A percentile compares a stretch with the other conserved stretches of the same genome.
Conservation (phyloP, 92 coral and sea anemone species). For the Meandrina meandrites region DNA sequence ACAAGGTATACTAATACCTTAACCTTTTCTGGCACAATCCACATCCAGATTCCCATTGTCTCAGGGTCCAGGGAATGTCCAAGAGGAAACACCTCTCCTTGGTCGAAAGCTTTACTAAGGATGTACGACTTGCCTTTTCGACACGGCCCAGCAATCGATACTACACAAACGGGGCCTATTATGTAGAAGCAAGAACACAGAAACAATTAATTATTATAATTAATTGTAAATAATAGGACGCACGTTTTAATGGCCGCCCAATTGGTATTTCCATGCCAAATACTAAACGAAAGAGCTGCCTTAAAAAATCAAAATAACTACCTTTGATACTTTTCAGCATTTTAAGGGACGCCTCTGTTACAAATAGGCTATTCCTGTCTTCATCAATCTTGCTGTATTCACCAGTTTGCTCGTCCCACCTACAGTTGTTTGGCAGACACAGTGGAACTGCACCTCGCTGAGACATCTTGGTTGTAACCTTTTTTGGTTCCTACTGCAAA, state of each 20-base stretch:
- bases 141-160: constrained; percentile 35
- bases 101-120: constrained; percentile 24
- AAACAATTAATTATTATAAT: too few species aligned
- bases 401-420: constrained; percentile 67
- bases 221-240: too few species aligned
- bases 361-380: not conserved
- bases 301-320: not conserved
- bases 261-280: not conserved
- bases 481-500: too few species aligned
- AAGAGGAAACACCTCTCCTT: constrained; percentile 54
- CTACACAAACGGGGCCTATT: constrained; percentile 42
- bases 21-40: constrained; percentile 37
- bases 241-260: not conserved
- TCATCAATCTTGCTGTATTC: constrained; percentile 14
- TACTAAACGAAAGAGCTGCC: not conserved
- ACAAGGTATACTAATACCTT: not conserved
- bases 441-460: constrained; percentile 61
- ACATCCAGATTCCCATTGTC: constrained; percentile 88
- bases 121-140: not conserved
- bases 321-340: not conserved
- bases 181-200: not conserved
- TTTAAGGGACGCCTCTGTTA: not conserved
- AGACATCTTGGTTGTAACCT: not conserved
- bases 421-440: constrained; percentile 74
- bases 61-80: constrained; percentile 76